A percentile compares a stretch with the other conserved stretches of the same genome.
Evolutionary conservation across 2,888 invertebrate species (phyloP).

Genomic region (Sipha maydis): DNA sequence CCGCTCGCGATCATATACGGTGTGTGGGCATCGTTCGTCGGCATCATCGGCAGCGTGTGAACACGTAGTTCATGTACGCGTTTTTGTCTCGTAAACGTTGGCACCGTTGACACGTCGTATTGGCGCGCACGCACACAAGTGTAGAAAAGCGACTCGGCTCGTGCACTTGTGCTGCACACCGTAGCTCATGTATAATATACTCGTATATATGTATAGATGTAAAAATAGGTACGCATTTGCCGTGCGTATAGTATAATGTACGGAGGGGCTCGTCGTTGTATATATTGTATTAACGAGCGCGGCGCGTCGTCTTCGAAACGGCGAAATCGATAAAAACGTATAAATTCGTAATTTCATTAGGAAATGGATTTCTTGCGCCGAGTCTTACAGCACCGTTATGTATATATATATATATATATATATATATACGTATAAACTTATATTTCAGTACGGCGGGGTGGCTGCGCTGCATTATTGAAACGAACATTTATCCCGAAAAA

Average conservation of each 20-base stretch:
- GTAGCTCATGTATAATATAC: background rate
- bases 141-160: too few species aligned
- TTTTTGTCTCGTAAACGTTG: too few species aligned
- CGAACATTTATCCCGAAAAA: slow-evolving; percentile 38
- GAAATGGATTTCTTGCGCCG: slow-evolving; percentile 50
- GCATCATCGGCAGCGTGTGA: too few species aligned
- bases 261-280: too few species aligned
- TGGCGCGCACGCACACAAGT: too few species aligned
- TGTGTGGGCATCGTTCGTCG: too few species aligned
- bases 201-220: background rate
- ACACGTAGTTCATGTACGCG: too few species aligned
- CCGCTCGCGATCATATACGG: too few species aligned
- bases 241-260: too few species aligned
- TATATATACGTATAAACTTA: background rate
- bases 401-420: background rate
- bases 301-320: background rate
- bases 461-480: slow-evolving; percentile 46
- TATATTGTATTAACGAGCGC: slow-evolving; percentile 26
- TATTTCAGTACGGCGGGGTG: too few species aligned
- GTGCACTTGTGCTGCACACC: background rate
- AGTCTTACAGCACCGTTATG: background rate
- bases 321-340: slow-evolving; percentile 41
- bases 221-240: too few species aligned
- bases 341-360: slow-evolving; percentile 62
- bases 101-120: too few species aligned